Base-by-base conservation (phyloP, 1,140 invertebrate genomes). In the Argopecten irradians region DNA sequence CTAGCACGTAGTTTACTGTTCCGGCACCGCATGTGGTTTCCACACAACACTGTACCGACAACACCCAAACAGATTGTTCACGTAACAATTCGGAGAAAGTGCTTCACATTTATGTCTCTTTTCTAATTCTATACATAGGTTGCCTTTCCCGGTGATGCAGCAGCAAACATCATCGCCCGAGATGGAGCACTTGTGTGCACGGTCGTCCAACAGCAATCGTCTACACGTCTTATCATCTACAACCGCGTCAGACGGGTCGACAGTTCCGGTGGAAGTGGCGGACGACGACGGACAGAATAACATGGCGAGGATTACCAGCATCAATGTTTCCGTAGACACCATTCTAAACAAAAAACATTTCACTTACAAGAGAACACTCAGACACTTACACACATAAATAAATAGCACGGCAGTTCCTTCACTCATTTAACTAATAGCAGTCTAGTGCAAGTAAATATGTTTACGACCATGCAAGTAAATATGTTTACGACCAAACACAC, bases 111-210 rank as follows among this genome's bases (percentile, higher is more conserved):
- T 28, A 71, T 28, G 55, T 71, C n/a, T 71, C 55, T n/a, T 11
- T 71, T 28, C 22, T 28, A 28, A 71, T 28, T 71, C 55, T 28
- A 71, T 28, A 71, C 55, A 71, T 11, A 71, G 8, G 55, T 71
- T 71, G 7, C 55, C 55, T n/a, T 16, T 16, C 5, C 22, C 55
- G 1, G 1, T 22, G 5, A n/a, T 28, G 13, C 55, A 71, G 28
- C 55, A 71, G n/a, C 55, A 71, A n/a, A 71, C n/a, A n/a, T 71
- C 55, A 71, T 71, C 55, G 55, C 55, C 55, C 28, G 55, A n/a
- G 0, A 71, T 11, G 5, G 55, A 28, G 55, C 55, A 71, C 55
- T 22, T 7, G 55, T 71, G 55, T 8, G 55, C 55, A 71, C 8
- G 55, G 22, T 71, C 55, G 55, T 71, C 55, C 16, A 1, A 5